phyloP scores from a whole-genome alignment of 2,888 invertebrate genomes.

The Eupeodes luniger region DNA sequence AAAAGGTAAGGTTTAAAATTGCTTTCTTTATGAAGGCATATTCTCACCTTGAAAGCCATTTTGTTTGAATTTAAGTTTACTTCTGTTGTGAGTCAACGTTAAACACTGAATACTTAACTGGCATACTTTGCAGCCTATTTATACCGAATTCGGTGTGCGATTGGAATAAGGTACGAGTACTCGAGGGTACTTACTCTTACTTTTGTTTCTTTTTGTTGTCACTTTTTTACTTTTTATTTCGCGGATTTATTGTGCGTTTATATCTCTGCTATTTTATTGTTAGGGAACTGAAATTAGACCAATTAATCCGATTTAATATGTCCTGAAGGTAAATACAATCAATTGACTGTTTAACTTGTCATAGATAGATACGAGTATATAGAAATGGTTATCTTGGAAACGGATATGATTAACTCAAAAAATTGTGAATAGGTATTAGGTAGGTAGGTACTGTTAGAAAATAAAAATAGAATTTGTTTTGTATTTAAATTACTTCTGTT shows the following conservation, averaged over 20 bases:
- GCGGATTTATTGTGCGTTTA: not conserved
- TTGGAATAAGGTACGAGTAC: not conserved
- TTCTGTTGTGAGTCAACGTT: constrained; percentile 71
- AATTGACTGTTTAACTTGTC: not conserved
- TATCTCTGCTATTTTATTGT: constrained; percentile 14
- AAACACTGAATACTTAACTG: constrained; percentile 66
- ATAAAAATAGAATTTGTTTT: not conserved
- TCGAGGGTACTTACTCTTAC: constrained; percentile 17
- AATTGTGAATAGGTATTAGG: no score
- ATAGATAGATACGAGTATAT: no score
- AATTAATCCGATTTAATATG: constrained; percentile 38
- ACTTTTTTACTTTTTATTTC: not conserved
- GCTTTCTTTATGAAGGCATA: not conserved
- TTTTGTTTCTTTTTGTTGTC: constrained; percentile 18
- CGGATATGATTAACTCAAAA: not conserved
- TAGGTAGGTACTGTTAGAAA: not conserved
- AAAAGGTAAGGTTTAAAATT: constrained; percentile 17
- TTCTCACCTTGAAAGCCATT: constrained; percentile 82
- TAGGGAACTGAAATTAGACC: constrained; percentile 55
- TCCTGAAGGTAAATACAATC: constrained; percentile 52
- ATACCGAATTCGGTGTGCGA: constrained; percentile 13
- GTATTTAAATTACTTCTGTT: no score
- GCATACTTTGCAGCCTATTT: constrained; percentile 47
- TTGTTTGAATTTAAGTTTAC: constrained; percentile 73
- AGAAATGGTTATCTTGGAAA: not conserved